A percentile compares a stretch with the other conserved stretches of the same genome.
Evolutionary conservation across 53 echinoderm and acorn worm genomes (phyloP).

Genomic region (Crossaster papposus): DNA sequence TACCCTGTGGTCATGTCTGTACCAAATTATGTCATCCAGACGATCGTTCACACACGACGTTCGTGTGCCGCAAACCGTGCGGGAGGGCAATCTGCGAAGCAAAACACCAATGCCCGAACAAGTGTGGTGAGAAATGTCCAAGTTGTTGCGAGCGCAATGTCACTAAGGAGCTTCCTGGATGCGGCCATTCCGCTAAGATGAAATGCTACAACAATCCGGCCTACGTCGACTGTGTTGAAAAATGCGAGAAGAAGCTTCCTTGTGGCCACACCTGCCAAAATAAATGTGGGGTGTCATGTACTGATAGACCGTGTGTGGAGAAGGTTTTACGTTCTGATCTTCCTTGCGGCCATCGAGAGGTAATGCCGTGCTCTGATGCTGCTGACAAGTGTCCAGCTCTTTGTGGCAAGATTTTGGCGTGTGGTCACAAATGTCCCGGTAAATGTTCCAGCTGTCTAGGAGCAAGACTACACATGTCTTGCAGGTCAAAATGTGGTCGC

Average conservation of each 20-base stretch:
- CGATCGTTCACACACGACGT: constrained; percentile 68
- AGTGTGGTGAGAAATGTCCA: constrained; percentile 71
- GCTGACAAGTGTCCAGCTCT: constrained; percentile 58
- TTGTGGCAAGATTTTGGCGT: constrained; percentile 63
- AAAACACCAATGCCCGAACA: constrained; percentile 68
- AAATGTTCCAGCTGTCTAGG: constrained; percentile 75
- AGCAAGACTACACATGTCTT: constrained; percentile 77
- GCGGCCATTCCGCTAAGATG: constrained; percentile 65
- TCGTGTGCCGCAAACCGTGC: constrained; percentile 70
- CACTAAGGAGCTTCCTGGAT: constrained; percentile 55
- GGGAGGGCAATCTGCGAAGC: constrained; percentile 39
- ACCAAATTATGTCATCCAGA: constrained; percentile 77
- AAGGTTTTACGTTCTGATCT: constrained; percentile 41
- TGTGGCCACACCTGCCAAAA: constrained; percentile 70
- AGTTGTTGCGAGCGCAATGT: constrained; percentile 65
- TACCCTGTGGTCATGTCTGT: constrained; percentile 87
- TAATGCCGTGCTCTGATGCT: constrained; percentile 66
- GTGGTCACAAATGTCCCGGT: constrained; percentile 76
- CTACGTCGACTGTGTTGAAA: constrained; percentile 51
- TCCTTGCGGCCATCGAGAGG: constrained; percentile 71
- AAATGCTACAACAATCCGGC: constrained; percentile 53
- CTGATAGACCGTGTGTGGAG: constrained; percentile 14
- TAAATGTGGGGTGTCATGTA: constrained; percentile 38
- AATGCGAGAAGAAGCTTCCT: constrained; percentile 45
- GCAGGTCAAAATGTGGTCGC: constrained; percentile 70